Evolutionary conservation across 2,888 invertebrate genomes (phyloP), one percentile per base, ranked within the genome.

Genomic region (Sphinx pinastri): DNA sequence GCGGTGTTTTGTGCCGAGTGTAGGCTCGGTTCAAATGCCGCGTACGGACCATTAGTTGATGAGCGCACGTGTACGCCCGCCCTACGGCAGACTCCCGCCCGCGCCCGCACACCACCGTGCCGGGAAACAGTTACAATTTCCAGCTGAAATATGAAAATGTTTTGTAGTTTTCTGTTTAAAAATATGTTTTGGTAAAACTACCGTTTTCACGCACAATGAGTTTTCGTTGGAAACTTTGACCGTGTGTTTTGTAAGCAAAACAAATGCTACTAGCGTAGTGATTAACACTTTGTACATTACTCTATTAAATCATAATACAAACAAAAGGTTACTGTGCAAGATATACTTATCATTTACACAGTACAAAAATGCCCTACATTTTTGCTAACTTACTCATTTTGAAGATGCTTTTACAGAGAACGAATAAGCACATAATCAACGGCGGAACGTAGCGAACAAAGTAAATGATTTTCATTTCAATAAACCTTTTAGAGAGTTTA

Each of bases 21-120:
- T 91, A 92, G 93, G 90, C 90, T 91, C 91, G 90, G 93, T 93
- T 94, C 94, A 93, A 92, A 93, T 93, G 93, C 92, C 92, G 93
- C 91, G 93, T 89, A 94, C 92, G 94, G 94, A 90, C 94, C 94
- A 94, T 94, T 94, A 94, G 94, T 92, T 94, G 94, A 94, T 94
- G 94, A 94, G 90, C 88, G 91, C 91, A 88, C 90, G 91, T 91
- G 91, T 86, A 84, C 86, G 83, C 88, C 84, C 87, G 87, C 88
- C 88, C 89, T 85, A 85, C 85, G 84, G 81, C 83, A 84, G 84
- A 78, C 83, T 81, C 85, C 79, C 82, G 81, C 82, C 76, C 82
- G 82, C 82, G 76, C 58, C 63, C 63, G 59, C 59, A 59, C 68
- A 78, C 75, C 79, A 74, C 79, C 79, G 75, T 79, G 75, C 79